Evolutionary conservation across 2,797 vertebrate genomes (phyloP).

Genomic region (Oreonectes daqikongensis): DNA sequence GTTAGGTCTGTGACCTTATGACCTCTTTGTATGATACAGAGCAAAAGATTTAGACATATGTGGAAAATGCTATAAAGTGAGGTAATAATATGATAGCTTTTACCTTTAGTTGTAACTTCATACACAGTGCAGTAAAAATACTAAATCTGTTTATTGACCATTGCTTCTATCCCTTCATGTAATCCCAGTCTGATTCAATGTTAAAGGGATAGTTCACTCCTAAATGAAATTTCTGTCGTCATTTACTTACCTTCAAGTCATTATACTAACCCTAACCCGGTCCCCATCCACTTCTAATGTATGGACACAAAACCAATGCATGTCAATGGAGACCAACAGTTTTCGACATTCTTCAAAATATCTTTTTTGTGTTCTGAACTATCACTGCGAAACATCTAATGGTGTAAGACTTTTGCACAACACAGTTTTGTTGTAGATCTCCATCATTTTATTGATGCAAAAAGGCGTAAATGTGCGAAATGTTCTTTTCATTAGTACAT

Average conservation of each 20-base stretch:
- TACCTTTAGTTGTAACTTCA: background rate
- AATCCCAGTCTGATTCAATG: background rate
- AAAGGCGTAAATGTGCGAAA: constrained; percentile 15
- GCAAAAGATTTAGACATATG: no score
- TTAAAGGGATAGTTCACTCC: no score
- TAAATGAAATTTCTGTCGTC: no score
- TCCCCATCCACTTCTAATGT: no score
- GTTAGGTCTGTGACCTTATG: constrained; percentile 6
- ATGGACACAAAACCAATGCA: no score
- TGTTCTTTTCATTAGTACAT: constrained; percentile 1
- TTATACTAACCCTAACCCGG: no score
- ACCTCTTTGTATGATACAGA: background rate
- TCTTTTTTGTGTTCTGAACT: no score
- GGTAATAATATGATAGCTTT: background rate
- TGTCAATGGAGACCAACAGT: no score
- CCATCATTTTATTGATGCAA: background rate
- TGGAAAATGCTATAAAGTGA: no score
- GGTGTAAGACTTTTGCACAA: background rate
- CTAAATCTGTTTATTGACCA: no score
- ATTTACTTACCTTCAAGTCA: no score
- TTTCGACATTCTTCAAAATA: no score
- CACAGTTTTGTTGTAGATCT: background rate
- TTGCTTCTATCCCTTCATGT: background rate
- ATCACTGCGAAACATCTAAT: background rate
- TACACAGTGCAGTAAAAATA: background rate